Conservation (phyloP, 1,140 invertebrate genomes). For the Cotesia glomerata region DNA sequence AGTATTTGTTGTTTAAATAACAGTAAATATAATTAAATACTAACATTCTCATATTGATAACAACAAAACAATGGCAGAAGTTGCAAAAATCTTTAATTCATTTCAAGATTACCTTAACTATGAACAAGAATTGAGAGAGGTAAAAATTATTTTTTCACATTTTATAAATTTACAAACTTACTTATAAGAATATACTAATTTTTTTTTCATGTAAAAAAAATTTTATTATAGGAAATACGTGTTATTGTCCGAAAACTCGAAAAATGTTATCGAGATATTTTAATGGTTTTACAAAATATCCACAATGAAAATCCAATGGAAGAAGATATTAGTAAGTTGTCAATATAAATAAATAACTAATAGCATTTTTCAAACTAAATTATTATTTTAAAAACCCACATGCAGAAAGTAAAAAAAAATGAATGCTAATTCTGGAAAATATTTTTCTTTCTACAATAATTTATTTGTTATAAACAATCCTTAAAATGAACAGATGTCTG, state of each 20-base stretch:
- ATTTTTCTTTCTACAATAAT: too few relatives aligned
- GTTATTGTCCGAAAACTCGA: conserved; percentile 73
- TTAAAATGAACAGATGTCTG: too few relatives aligned
- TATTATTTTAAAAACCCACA: background rate
- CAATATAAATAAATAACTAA: conserved; percentile 28
- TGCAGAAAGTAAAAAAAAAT: background rate
- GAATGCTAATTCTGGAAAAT: too few relatives aligned
- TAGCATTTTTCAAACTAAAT: background rate
- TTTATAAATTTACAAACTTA: background rate
- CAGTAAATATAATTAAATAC: background rate
- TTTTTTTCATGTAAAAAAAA: conserved; percentile 18
- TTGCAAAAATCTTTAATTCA: conserved; percentile 4
- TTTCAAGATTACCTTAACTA: conserved; percentile 15
- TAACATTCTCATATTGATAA: background rate
- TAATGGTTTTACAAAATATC: conserved; percentile 74
- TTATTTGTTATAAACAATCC: too few relatives aligned
- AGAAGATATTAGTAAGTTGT: conserved; percentile 63
- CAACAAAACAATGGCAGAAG: background rate
- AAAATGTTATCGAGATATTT: conserved; percentile 71
- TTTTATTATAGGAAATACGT: conserved; percentile 70
- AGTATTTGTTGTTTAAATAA: background rate
- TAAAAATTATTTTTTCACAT: background rate
- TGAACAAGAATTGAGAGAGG: conserved; percentile 18
- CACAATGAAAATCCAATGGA: conserved; percentile 68
- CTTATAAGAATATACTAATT: conserved; percentile 8